phyloP scores from a whole-genome alignment of 2,888 invertebrate genomes.

The Ennomos erosarius region DNA sequence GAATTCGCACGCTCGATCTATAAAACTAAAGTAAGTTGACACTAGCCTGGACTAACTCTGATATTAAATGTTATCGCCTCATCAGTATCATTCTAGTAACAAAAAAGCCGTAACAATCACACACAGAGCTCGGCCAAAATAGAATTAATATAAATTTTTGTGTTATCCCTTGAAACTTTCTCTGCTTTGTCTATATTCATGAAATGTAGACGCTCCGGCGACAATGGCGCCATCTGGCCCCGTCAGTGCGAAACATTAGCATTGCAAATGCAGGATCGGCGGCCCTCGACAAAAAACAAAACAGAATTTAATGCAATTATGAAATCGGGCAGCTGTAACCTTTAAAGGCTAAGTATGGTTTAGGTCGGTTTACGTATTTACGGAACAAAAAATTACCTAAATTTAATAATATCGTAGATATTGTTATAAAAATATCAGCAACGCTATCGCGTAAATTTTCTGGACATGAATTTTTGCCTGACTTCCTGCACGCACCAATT shows the following conservation, averaged over 20 bases:
- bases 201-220: slow-evolving; percentile 38
- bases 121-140: slow-evolving; percentile 5
- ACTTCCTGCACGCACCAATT: no score
- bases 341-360: slow-evolving; percentile 13
- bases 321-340: slow-evolving; percentile 49
- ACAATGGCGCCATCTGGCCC: slow-evolving; percentile 53
- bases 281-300: slow-evolving; percentile 52
- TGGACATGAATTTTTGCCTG: no score
- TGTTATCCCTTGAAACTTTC: slow-evolving; percentile 23
- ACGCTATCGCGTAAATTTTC: no score
- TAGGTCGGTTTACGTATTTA: neutral
- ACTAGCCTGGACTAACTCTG: no score
- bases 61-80: no score
- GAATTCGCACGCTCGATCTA: no score
- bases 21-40: no score
- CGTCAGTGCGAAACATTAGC: slow-evolving; percentile 47
- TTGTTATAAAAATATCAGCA: no score
- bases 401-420: no score
- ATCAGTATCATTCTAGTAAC: no score
- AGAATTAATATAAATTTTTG: slow-evolving; percentile 24
- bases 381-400: no score
- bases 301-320: slow-evolving; percentile 58
- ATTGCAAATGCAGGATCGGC: slow-evolving; percentile 50
- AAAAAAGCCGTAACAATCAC: slow-evolving; percentile 15
- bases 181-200: slow-evolving; percentile 32